Conservation (phyloP, 2,888 invertebrate genomes). For the Drosophila mettleri region DNA sequence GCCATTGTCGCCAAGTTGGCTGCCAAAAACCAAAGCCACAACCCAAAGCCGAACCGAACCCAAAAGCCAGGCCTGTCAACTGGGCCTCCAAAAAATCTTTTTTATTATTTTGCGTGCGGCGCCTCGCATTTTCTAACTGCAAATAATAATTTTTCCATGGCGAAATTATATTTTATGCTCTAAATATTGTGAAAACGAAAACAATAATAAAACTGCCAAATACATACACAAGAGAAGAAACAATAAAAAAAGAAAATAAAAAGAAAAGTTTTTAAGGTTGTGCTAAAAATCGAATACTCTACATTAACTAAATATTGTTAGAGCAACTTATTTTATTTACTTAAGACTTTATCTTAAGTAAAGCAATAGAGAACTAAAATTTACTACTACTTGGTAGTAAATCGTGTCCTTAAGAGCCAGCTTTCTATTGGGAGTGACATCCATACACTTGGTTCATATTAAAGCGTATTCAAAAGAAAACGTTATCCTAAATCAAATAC, state of each 20-base stretch:
- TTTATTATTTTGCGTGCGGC: conserved; percentile 52
- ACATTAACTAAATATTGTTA: background rate
- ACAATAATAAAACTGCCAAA: conserved; percentile 61
- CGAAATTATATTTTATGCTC: conserved; percentile 80
- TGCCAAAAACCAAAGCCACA: conserved; percentile 73
- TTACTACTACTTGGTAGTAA: too few relatives aligned
- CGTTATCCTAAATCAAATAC: too few relatives aligned
- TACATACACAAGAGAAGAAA: conserved; percentile 27
- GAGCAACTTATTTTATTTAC: background rate
- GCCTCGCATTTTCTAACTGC: conserved; percentile 70
- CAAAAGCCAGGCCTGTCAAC: conserved; percentile 60
- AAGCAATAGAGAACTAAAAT: too few relatives aligned
- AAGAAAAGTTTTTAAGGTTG: background rate
- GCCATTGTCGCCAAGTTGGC: conserved; percentile 76
- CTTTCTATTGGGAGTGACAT: too few relatives aligned
- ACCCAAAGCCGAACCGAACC: conserved; percentile 61
- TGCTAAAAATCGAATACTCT: conserved; percentile 12
- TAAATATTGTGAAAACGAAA: conserved; percentile 64
- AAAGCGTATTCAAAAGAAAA: too few relatives aligned
- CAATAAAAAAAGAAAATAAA: conserved; percentile 15
- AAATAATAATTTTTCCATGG: conserved; percentile 71
- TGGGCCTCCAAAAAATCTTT: conserved; percentile 40
- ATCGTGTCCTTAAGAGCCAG: too few relatives aligned
- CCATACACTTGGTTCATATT: too few relatives aligned
- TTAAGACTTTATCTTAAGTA: too few relatives aligned